These are phyloP conservation scores for Ericerus pela DNA, from an alignment of 1,140 invertebrate species.

Conservation along the genomic window DNA sequence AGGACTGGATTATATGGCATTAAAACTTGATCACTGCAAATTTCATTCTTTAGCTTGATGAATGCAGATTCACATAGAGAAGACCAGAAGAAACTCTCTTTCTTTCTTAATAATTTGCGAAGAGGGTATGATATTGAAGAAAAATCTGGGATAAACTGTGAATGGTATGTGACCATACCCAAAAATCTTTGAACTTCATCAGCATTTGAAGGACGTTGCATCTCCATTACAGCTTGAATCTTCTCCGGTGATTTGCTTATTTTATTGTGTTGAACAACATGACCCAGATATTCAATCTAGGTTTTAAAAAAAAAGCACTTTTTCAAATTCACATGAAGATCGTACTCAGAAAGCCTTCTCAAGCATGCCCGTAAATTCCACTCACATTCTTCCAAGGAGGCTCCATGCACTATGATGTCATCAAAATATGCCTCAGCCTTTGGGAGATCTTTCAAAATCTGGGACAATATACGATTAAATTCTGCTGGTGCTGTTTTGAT, in stretches of 20 bases:
- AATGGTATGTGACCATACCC: slow-evolving; percentile 28
- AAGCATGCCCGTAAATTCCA: slow-evolving; percentile 1
- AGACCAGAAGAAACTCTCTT: slow-evolving; percentile 20
- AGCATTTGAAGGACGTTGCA: slow-evolving; percentile 26
- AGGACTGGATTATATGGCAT: slow-evolving; percentile 29
- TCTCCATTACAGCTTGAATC: slow-evolving; percentile 27
- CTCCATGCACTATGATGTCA: slow-evolving; percentile 24
- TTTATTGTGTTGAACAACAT: slow-evolving; percentile 20
- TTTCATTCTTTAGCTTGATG: slow-evolving; percentile 30
- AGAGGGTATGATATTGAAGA: slow-evolving; percentile 17
- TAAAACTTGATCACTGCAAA: slow-evolving; percentile 20
- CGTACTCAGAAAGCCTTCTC: slow-evolving; percentile 3
- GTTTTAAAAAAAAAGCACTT: slow-evolving; percentile 17
- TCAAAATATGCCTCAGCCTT: slow-evolving; percentile 25
- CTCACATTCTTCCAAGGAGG: slow-evolving; percentile 18
- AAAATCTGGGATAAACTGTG: slow-evolving; percentile 24
- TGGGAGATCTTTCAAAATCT: slow-evolving; percentile 26
- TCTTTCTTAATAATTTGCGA: slow-evolving; percentile 16
- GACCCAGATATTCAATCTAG: slow-evolving; percentile 22
- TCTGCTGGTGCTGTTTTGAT: slow-evolving; percentile 34
- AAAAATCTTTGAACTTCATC: slow-evolving; percentile 27
- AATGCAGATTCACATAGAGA: slow-evolving; percentile 26
- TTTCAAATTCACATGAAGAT: slow-evolving; percentile 19
- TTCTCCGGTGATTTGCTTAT: slow-evolving; percentile 29
- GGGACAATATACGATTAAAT: slow-evolving; percentile 36